phyloP scores from a whole-genome alignment of 2,113 vertebrate species.

The Phoenicopterus ruber region DNA sequence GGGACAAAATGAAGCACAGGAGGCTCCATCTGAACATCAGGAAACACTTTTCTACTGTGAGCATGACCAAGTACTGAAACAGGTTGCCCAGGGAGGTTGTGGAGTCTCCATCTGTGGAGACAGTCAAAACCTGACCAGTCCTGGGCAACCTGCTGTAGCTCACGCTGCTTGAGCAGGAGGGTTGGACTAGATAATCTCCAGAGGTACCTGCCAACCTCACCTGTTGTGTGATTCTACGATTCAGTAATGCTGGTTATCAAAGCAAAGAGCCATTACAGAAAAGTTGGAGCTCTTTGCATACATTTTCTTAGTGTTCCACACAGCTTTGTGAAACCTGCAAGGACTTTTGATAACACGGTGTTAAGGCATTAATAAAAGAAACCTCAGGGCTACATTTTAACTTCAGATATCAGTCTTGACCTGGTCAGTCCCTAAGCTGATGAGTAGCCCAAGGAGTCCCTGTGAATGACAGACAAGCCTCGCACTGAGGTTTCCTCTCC shows the following conservation, averaged over 20 bases:
- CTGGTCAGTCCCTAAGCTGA: not conserved
- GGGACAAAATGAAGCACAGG: not conserved
- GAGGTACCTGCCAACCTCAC: not conserved
- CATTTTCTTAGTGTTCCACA: not conserved
- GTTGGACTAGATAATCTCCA: not conserved
- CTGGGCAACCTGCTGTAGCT: not conserved
- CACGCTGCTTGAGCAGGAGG: rapidly evolving
- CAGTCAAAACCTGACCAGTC: not conserved
- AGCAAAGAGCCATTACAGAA: not conserved
- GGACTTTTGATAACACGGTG: not conserved
- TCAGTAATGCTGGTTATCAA: not conserved
- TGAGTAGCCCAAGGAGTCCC: not conserved
- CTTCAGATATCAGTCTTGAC: not conserved
- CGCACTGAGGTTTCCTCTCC: not conserved
- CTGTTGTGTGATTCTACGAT: not conserved
- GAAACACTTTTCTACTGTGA: not conserved
- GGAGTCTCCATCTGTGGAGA: not conserved
- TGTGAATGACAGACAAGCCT: not conserved
- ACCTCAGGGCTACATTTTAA: not conserved
- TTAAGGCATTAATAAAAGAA: not conserved
- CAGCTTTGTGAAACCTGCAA: not conserved
- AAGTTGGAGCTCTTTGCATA: not conserved
- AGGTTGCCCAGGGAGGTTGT: not conserved
- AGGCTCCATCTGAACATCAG: not conserved
- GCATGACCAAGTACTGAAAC: not conserved